Conservation (phyloP, 53 echinoderm and acorn worm species). For the Astropecten irregularis region DNA sequence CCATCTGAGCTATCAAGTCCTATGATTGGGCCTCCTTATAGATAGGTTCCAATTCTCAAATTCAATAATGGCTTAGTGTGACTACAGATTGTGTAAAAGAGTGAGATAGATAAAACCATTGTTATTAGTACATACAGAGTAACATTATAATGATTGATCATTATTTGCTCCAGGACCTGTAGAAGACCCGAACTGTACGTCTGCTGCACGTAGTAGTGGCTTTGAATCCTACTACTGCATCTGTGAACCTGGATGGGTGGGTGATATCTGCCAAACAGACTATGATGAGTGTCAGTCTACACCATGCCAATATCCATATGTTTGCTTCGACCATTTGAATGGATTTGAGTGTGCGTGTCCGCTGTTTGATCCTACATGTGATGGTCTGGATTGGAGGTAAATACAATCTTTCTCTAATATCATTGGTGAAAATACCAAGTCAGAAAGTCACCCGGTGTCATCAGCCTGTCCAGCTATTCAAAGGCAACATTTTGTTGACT, state of each 20-base stretch:
- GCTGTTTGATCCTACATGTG: constrained; percentile 6
- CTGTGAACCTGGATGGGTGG: constrained; percentile 44
- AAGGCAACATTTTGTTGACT: no score
- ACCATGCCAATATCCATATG: constrained; percentile 17
- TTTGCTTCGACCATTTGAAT: constrained; percentile 18
- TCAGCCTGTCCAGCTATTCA: no score
- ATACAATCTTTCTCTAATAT: background rate
- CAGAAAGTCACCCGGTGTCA: no score
- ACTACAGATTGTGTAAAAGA: background rate
- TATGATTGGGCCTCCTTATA: background rate
- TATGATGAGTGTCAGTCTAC: constrained; percentile 32
- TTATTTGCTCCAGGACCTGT: constrained; percentile 1
- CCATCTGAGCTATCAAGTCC: no score
- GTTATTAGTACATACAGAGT: background rate
- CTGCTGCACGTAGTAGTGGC: constrained; percentile 14
- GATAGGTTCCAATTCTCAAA: background rate
- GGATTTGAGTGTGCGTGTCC: constrained; percentile 24
- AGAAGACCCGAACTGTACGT: constrained; percentile 35
- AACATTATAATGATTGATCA: background rate
- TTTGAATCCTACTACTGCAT: constrained; percentile 48
- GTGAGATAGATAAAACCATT: background rate
- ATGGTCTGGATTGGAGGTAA: constrained; percentile 4
- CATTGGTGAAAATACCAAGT: background rate
- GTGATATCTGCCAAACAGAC: constrained; percentile 51
- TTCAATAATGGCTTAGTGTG: background rate